Percentiles rank a stretch among this genome's conserved stretches.
These are phyloP conservation scores for Heliconius nattereri DNA, from an alignment of 1,140 invertebrate genomes.

Conservation along the genomic window DNA sequence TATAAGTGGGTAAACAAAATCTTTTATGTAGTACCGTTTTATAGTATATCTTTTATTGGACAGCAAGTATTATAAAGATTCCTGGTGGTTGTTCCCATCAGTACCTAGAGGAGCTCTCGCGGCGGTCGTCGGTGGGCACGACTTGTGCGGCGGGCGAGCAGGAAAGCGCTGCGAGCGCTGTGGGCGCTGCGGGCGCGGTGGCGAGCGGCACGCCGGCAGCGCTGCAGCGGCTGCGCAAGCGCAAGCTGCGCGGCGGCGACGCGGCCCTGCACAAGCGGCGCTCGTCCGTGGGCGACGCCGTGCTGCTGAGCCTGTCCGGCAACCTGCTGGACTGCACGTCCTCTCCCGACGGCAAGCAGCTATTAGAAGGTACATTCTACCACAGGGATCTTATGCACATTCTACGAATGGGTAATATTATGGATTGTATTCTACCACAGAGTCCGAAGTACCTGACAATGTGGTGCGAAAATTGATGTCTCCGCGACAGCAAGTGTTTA, in stretches of 20 bases:
- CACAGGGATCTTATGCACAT: not conserved
- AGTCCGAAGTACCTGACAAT: constrained; percentile 82
- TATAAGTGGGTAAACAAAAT: too few relatives aligned
- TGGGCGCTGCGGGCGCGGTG: constrained; percentile 37
- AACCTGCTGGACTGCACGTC: constrained; percentile 93
- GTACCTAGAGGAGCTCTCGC: constrained; percentile 85
- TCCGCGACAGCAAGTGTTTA: constrained; percentile 92
- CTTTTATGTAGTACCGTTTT: too few relatives aligned
- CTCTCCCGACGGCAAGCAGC: constrained; percentile 87
- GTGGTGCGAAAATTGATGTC: constrained; percentile 86
- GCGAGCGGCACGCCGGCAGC: constrained; percentile 60
- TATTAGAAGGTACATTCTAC: constrained; percentile 80
- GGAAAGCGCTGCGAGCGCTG: constrained; percentile 37
- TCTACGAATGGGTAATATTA: not conserved
- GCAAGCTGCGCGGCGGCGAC: constrained; percentile 86
- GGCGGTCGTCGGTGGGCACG: constrained; percentile 81
- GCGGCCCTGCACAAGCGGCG: constrained; percentile 86
- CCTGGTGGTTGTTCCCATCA: constrained; percentile 45
- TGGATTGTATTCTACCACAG: constrained; percentile 40
- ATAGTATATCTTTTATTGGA: not conserved
- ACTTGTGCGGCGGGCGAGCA: constrained; percentile 54
- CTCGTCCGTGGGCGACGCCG: constrained; percentile 91
- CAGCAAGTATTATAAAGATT: not conserved
- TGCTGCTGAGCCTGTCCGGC: constrained; percentile 90
- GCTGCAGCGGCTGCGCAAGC: constrained; percentile 84